Base-by-base conservation (phyloP, 2,113 vertebrate genomes). In the Gymnobelideus leadbeateri region DNA sequence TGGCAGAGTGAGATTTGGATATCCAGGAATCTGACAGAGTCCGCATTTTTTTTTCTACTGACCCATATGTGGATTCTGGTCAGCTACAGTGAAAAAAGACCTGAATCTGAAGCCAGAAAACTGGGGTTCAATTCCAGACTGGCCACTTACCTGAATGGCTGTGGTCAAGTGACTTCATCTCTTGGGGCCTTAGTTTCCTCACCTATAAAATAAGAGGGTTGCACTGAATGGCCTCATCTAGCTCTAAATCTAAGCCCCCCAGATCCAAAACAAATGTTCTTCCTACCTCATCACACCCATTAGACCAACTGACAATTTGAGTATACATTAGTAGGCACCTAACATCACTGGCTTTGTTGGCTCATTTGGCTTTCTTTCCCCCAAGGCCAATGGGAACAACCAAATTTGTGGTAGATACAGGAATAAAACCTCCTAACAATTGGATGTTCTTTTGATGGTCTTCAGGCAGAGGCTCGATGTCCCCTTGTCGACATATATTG, bases 331-430 rank as follows among this genome's bases (percentile, higher is more conserved):
- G 68, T 84, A 21, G 68, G 68, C 37, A 43, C 16, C n/a, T 43
- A n/a, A 43, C 6, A 68, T 43, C 2, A 2, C 19, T 84, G 19
- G n/a, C 0, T 84, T 84, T 43, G 19, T 91, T 8, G 68, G 43
- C 6, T 95, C n/a, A 37, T 11, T 47, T 95, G 61, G 90, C 26
- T 91, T 93, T 94, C 53, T 95, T 95, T 91, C 53, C n/a, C n/a
- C n/a, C 23, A 19, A 43, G 16, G n/a, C n/a, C 16, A 43, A 84
- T 19, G n/a, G 37, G n/a, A 84, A 84, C n/a, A 84, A 43, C 16
- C 19, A 43, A 43, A 43, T 43, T 84, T n/a, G 37, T 77, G 37
- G n/a, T 84, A 23, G 37, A 84, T 8, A 1, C 16, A 84, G 43
- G 61, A 11, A 77, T 52, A 77, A 21, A 84, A 12, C 12, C 3